These are phyloP conservation scores for Gallinago solitaria DNA, from an alignment of 2,797 vertebrate genomes.

Conservation along the genomic window DNA sequence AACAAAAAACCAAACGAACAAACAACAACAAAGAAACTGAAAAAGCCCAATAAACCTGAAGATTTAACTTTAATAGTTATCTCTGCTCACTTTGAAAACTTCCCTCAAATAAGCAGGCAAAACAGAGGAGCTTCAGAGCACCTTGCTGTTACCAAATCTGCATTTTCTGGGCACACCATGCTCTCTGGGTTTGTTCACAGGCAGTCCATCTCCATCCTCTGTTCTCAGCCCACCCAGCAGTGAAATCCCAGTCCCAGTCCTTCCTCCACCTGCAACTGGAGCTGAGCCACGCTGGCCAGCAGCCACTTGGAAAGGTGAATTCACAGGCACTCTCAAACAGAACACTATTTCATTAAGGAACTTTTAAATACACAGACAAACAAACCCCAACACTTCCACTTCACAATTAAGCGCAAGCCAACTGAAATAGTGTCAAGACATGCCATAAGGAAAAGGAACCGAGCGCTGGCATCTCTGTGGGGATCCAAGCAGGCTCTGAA, in stretches of 20 bases:
- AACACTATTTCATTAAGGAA: background rate
- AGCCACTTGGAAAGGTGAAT: background rate
- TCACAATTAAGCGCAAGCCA: background rate
- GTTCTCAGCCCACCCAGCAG: background rate
- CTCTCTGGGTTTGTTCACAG: background rate
- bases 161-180: rapidly evolving
- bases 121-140: background rate
- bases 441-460: background rate
- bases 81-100: background rate
- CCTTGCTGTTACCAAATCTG: background rate
- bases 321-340: background rate
- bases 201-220: background rate
- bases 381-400: background rate
- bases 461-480: background rate
- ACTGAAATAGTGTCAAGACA: background rate
- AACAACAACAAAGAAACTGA: background rate
- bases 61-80: background rate
- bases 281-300: background rate
- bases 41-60: background rate
- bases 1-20: background rate
- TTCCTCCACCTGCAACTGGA: background rate
- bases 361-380: background rate
- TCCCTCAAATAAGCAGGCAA: background rate
- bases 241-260: background rate
- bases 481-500: background rate